Conservation (phyloP, 2,797 vertebrate genomes). For the Myripristis jacobus region DNA sequence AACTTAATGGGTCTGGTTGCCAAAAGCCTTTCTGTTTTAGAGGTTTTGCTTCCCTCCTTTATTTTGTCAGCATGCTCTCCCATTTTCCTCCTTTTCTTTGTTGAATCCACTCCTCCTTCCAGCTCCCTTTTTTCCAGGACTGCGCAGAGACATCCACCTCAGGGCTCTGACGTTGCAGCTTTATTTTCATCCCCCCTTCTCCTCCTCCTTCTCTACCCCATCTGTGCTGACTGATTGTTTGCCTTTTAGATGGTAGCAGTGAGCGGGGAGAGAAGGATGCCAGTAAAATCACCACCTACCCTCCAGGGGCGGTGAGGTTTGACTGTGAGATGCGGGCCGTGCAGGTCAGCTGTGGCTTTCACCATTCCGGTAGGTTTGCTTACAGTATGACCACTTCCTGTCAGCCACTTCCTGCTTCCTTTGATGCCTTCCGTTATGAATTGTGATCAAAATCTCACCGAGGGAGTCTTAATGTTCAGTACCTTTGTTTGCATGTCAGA, state of each 20-base stretch:
- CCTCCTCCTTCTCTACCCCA: neutral
- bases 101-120: constrained; percentile 50
- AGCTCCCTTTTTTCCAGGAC: constrained; percentile 68
- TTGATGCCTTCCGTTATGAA: constrained; percentile 25
- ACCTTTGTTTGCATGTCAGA: neutral
- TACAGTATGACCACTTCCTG: neutral
- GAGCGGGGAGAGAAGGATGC: constrained; percentile 98
- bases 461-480: no score
- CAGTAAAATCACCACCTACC: constrained; percentile 99
- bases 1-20: constrained; percentile 46
- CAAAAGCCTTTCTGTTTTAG: constrained; percentile 53
- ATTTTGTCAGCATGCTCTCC: constrained; percentile 57
- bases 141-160: constrained; percentile 64
- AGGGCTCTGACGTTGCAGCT: constrained; percentile 59
- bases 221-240: constrained; percentile 59
- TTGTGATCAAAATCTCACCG: neutral
- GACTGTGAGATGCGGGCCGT: constrained; percentile 95
- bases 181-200: constrained; percentile 31
- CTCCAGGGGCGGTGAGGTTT: constrained; percentile 95
- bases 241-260: constrained; percentile 91
- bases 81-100: constrained; percentile 20
- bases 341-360: constrained; percentile 99
- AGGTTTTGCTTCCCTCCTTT: constrained; percentile 39
- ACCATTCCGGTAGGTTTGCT: constrained; percentile 92
- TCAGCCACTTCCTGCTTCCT: neutral